Evolutionary conservation across 2,888 invertebrate species (phyloP).

Genomic region (Polymixis lichenea): DNA sequence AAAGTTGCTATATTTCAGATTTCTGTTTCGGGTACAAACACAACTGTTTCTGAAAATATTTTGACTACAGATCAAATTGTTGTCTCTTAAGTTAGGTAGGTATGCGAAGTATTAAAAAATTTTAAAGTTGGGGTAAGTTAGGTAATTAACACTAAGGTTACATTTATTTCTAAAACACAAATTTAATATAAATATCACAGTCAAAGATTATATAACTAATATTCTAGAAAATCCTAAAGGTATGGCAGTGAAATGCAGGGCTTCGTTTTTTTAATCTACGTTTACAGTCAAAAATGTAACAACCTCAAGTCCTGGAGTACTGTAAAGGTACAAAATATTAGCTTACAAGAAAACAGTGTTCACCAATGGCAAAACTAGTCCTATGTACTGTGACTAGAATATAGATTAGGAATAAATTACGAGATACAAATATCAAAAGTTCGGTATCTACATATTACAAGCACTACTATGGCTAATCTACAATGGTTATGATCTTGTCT

Average conservation of each 20-base stretch:
- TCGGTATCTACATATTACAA: conserved; percentile 79
- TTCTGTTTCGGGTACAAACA: conserved; percentile 78
- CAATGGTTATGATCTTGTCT: conserved; percentile 68
- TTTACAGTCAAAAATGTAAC: conserved; percentile 75
- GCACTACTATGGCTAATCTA: conserved; percentile 78
- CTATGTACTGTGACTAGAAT: conserved; percentile 89
- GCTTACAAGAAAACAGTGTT: conserved; percentile 62
- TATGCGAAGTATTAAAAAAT: conserved; percentile 68
- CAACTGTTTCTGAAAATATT: conserved; percentile 85
- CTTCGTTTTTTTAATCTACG: conserved; percentile 71
- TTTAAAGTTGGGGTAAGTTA: conserved; percentile 67
- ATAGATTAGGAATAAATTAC: conserved; percentile 87
- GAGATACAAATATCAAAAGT: conserved; percentile 80
- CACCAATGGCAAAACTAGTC: conserved; percentile 84
- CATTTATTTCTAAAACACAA: conserved; percentile 87
- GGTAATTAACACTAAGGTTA: conserved; percentile 77
- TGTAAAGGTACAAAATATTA: conserved; percentile 67
- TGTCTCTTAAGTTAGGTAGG: conserved; percentile 63
- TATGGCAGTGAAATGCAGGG: conserved; percentile 88
- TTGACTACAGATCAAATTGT: conserved; percentile 74
- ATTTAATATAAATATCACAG: conserved; percentile 90
- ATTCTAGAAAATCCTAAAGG: conserved; percentile 81
- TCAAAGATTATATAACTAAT: conserved; percentile 89
- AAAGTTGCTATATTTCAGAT: conserved; percentile 84
- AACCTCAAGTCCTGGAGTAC: conserved; percentile 72